Conservation (phyloP, 2,113 vertebrate genomes). For the Steatornis caripensis region DNA sequence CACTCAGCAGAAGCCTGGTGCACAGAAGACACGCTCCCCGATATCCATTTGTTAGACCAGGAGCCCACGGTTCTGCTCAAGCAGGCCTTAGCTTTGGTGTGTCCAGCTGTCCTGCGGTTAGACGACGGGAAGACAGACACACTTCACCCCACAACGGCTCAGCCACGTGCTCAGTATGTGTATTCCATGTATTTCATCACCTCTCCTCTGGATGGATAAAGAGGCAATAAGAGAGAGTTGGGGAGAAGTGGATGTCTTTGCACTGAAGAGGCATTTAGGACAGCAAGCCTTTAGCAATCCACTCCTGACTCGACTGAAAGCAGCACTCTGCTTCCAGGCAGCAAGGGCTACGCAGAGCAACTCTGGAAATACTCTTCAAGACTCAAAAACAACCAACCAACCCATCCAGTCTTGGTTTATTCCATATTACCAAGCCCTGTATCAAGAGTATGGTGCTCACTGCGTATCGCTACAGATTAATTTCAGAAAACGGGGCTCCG, state of each 20-base stretch:
- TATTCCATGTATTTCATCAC: background rate
- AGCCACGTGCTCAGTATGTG: rapidly evolving
- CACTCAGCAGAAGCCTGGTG: background rate
- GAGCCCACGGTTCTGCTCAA: background rate
- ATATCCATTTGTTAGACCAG: background rate
- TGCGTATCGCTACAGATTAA: no score
- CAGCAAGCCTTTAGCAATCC: background rate
- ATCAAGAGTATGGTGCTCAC: background rate
- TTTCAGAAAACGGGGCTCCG: background rate
- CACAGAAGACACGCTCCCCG: background rate
- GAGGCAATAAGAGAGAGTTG: background rate
- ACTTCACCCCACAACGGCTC: background rate
- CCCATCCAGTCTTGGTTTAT: background rate
- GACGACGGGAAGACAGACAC: background rate
- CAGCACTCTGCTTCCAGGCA: background rate
- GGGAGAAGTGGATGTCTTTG: background rate
- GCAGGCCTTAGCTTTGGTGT: background rate
- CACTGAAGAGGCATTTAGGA: background rate
- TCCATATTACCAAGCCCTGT: background rate
- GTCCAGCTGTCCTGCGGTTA: background rate
- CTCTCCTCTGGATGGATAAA: background rate
- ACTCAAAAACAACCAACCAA: background rate
- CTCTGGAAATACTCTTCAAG: background rate
- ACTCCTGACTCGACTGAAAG: background rate
- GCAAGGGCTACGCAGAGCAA: background rate